Conservation (phyloP, 1,140 invertebrate genomes). For the Scaptomyza hsui region DNA sequence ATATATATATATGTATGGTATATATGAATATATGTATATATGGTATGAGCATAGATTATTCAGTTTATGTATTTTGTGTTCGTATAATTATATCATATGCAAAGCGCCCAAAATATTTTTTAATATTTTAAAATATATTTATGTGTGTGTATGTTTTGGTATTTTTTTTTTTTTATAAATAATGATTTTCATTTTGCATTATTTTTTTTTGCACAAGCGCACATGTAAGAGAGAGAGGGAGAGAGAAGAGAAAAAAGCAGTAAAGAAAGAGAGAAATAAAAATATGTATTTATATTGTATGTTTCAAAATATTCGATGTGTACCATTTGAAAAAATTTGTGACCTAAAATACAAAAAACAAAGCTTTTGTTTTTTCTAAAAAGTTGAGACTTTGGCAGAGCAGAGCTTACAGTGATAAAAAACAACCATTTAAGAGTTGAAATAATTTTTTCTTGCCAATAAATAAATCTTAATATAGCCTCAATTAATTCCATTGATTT, state of each 20-base stretch:
- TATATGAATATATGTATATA: constrained; percentile 23
- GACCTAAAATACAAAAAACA: constrained; percentile 13
- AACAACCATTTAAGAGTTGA: neutral
- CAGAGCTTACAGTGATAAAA: constrained; percentile 3
- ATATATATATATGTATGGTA: constrained; percentile 12
- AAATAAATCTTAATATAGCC: neutral
- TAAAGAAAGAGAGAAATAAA: constrained; percentile 71
- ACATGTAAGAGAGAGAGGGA: constrained; percentile 71
- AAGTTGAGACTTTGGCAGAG: constrained; percentile 29
- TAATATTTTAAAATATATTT: constrained; percentile 20
- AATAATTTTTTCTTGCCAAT: constrained; percentile 34
- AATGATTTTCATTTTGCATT: constrained; percentile 8
- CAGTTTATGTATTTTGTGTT: constrained; percentile 24
- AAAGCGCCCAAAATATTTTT: constrained; percentile 41
- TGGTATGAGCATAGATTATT: constrained; percentile 28
- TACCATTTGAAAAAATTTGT: constrained; percentile 25
- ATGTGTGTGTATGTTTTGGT: constrained; percentile 30
- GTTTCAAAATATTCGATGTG: constrained; percentile 62
- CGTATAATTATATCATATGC: constrained; percentile 32
- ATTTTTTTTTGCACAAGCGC: constrained; percentile 64
- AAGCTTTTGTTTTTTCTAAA: constrained; percentile 2
- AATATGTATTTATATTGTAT: constrained; percentile 53
- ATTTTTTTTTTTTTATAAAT: constrained; percentile 25
- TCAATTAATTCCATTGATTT: constrained; percentile 22
- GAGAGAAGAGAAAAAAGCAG: constrained; percentile 62